These are phyloP conservation scores for Micropterix aruncella DNA, from an alignment of 2,888 invertebrate genomes.

Conservation along the genomic window DNA sequence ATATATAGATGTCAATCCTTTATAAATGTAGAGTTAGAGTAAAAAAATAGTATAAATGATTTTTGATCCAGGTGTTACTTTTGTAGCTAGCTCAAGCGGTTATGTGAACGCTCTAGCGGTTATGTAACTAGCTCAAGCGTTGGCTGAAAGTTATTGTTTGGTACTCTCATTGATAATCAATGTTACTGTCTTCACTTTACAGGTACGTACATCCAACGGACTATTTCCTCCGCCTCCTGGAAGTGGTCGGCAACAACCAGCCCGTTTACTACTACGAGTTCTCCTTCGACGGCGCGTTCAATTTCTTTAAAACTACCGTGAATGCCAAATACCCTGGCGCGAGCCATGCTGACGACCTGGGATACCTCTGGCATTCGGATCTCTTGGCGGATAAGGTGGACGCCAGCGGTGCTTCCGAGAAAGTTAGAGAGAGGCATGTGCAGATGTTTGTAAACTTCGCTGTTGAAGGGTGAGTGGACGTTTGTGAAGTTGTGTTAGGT, in stretches of 20 bases:
- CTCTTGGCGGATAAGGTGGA: background rate
- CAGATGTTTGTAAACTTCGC: background rate
- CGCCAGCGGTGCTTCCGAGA: background rate
- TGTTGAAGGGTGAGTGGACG: background rate
- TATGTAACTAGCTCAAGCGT: too few relatives aligned
- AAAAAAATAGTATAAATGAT: too few relatives aligned
- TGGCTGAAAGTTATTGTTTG: too few relatives aligned
- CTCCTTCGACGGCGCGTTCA: constrained; percentile 38
- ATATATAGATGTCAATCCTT: too few relatives aligned
- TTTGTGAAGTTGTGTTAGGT: too few relatives aligned
- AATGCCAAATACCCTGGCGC: constrained; percentile 33
- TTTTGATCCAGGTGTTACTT: too few relatives aligned
- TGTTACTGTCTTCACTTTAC: too few relatives aligned
- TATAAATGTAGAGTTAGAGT: too few relatives aligned
- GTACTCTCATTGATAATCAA: too few relatives aligned
- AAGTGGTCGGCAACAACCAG: background rate
- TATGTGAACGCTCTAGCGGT: too few relatives aligned
- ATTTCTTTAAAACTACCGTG: constrained; percentile 31
- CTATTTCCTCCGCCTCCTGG: background rate
- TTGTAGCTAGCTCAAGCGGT: too few relatives aligned
- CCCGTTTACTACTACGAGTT: constrained; percentile 44
- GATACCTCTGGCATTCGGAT: constrained; percentile 16
- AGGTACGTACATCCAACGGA: background rate
- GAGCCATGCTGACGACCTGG: constrained; percentile 45
- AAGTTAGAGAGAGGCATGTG: background rate